phyloP scores from a whole-genome alignment of 2,797 vertebrate species.

The Chrysocyon brachyurus region DNA sequence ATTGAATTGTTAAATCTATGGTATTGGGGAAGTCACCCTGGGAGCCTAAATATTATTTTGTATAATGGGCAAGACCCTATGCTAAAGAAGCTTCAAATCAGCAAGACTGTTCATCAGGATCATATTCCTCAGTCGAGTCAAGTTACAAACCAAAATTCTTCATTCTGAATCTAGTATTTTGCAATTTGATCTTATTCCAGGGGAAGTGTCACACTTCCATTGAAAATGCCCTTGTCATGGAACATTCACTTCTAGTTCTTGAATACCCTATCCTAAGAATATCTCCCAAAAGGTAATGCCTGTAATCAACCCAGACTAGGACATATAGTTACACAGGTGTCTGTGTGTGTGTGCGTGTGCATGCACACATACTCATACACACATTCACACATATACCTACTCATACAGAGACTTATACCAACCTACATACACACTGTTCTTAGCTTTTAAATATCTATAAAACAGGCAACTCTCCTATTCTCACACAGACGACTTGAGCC shows the following conservation, averaged over 20 bases:
- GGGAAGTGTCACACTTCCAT: neutral
- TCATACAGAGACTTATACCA: neutral
- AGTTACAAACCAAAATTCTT: conserved; percentile 21
- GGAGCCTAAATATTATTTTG: conserved; percentile 78
- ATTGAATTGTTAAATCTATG: conserved; percentile 85
- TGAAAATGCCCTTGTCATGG: neutral
- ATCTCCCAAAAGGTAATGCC: neutral
- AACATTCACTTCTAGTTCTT: neutral
- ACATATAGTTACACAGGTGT: neutral
- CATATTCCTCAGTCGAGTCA: neutral
- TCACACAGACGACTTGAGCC: neutral
- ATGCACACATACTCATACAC: neutral
- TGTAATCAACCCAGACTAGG: neutral
- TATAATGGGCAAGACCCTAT: conserved; percentile 73
- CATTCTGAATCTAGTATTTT: neutral
- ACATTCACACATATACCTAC: fast-evolving
- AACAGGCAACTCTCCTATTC: neutral
- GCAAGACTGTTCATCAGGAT: neutral
- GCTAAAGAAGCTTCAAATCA: conserved; percentile 64
- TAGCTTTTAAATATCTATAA: neutral
- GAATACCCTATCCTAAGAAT: neutral
- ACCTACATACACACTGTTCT: neutral
- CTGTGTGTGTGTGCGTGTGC: no score
- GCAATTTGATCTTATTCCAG: neutral
- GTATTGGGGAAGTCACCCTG: conserved; percentile 77